These are phyloP conservation scores for Chlorodrepanis virens DNA, from an alignment of 2,113 vertebrate genomes.

Conservation along the genomic window DNA sequence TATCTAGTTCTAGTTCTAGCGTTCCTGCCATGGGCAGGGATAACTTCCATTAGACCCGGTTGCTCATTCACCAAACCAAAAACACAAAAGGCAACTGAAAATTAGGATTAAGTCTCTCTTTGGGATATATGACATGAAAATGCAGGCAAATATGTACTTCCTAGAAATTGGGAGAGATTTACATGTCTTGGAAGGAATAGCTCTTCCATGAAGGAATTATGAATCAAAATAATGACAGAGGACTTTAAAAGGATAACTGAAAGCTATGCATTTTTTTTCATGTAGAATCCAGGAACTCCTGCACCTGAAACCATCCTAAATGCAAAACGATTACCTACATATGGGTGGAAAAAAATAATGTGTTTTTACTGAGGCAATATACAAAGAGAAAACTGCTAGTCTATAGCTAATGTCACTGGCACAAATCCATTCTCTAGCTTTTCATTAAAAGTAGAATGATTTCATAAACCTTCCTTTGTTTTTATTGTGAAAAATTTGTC, in stretches of 20 bases:
- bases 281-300: neutral
- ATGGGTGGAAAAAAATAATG: neutral
- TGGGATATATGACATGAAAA: neutral
- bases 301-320: slow-evolving; percentile 11
- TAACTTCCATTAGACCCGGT: neutral
- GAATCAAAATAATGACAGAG: neutral
- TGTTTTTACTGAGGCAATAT: neutral
- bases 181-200: neutral
- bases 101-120: neutral
- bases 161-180: neutral
- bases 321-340: neutral
- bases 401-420: neutral
- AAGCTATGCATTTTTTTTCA: neutral
- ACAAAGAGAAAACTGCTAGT: neutral
- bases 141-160: neutral
- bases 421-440: neutral
- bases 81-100: neutral
- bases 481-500: neutral
- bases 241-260: neutral
- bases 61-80: neutral
- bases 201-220: neutral
- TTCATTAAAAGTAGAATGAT: neutral
- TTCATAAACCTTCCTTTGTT: slow-evolving; percentile 1
- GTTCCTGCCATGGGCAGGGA: neutral
- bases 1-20: neutral